phyloP scores from a whole-genome alignment of 2,888 invertebrate species.

The Tipula helvola region DNA sequence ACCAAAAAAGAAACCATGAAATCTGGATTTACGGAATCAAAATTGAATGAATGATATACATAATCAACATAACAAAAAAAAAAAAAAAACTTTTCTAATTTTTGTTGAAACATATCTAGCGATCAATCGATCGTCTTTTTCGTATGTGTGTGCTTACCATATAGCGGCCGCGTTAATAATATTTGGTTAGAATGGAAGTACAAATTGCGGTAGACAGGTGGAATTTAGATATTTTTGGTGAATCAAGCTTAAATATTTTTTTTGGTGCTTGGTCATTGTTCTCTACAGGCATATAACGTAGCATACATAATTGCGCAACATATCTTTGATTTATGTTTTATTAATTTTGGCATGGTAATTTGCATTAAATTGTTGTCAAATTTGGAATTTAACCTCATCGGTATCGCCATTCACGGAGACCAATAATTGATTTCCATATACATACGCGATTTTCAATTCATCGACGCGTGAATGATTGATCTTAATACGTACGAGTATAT shows the following conservation, averaged over 20 bases:
- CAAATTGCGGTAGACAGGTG: not conserved
- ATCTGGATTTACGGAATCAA: not conserved
- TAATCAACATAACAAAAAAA: not conserved
- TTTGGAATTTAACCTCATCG: no score
- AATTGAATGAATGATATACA: not conserved
- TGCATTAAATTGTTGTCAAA: no score
- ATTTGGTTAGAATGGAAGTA: not conserved
- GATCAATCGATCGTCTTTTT: not conserved
- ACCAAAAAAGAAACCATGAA: not conserved
- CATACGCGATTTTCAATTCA: no score
- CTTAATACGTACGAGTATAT: no score
- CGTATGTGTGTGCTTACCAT: not conserved
- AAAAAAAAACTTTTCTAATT: not conserved
- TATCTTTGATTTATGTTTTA: no score
- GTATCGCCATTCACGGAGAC: no score
- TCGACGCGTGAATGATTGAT: no score
- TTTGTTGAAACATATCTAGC: not conserved
- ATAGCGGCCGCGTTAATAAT: not conserved
- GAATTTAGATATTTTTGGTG: not conserved
- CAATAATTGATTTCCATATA: no score
- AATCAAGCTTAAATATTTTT: not conserved
- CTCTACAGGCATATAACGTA: not conserved
- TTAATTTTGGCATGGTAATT: no score
- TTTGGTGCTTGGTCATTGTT: not conserved
- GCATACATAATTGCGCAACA: no score